These are phyloP conservation scores for Palloptera scutellata DNA, from an alignment of 2,888 invertebrate species.

Conservation along the genomic window DNA sequence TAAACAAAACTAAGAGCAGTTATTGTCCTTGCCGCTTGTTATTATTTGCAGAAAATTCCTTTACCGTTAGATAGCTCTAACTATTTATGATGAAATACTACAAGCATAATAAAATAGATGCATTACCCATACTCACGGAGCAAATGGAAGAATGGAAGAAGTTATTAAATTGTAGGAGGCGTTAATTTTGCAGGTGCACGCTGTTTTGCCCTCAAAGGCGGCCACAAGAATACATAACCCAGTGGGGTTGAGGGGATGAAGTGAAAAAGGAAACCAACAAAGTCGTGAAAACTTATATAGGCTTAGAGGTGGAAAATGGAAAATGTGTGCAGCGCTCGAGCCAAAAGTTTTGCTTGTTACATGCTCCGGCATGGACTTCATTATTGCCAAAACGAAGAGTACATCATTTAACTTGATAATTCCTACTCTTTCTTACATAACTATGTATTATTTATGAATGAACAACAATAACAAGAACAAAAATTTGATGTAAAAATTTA, in stretches of 20 bases:
- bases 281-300: slow-evolving; percentile 25
- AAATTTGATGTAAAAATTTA: neutral
- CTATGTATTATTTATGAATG: slow-evolving; percentile 27
- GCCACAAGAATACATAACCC: neutral
- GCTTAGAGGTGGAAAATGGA: neutral
- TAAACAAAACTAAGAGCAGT: neutral
- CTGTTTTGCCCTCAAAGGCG: neutral
- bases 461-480: slow-evolving; percentile 1
- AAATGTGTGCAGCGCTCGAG: neutral
- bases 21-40: neutral
- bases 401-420: slow-evolving; percentile 27
- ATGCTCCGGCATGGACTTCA: neutral
- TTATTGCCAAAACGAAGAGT: neutral
- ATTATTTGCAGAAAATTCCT: neutral
- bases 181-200: no score
- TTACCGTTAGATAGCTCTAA: no score
- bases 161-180: no score
- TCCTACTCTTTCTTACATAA: slow-evolving; percentile 18
- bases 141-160: no score
- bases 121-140: no score
- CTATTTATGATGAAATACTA: no score
- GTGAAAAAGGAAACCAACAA: slow-evolving; percentile 11
- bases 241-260: neutral
- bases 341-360: neutral
- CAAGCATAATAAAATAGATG: no score